A percentile compares a stretch with the other conserved stretches of the same genome.
These are phyloP conservation scores for Dipodomys merriami DNA, from an alignment of 2,113 vertebrate species.

Conservation along the genomic window DNA sequence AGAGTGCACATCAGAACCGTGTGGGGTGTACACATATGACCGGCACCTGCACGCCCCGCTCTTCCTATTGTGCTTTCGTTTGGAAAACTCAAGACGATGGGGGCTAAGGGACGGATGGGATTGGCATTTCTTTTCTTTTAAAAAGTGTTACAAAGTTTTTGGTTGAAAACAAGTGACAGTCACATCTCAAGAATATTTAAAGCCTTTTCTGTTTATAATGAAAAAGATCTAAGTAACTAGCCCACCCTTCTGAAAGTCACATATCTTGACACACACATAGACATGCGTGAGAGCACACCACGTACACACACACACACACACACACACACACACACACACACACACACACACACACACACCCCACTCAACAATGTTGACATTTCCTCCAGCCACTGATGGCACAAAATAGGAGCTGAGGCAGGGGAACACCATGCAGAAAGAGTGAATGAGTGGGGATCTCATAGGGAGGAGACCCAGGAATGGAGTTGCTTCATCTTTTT, in stretches of 20 bases:
- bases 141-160: conserved; percentile 62
- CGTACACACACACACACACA: background rate
- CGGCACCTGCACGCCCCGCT: background rate
- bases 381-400: conserved; percentile 8
- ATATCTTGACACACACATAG: background rate
- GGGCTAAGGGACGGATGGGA: background rate
- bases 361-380: conserved; percentile 4
- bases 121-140: background rate
- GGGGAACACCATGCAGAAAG: background rate
- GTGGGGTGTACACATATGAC: background rate
- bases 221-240: conserved; percentile 59
- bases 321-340: background rate
- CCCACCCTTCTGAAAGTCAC: background rate
- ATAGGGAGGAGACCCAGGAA: background rate
- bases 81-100: conserved; percentile 39
- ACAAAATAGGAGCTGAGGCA: background rate
- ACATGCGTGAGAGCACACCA: background rate
- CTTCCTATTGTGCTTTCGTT: conserved; percentile 55
- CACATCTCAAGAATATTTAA: conserved; percentile 42
- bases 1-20: background rate
- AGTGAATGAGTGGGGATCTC: background rate
- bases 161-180: conserved; percentile 55
- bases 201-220: conserved; percentile 60
- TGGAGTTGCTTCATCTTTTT: background rate
- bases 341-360: background rate